phyloP scores from a whole-genome alignment of 1,140 invertebrate genomes.

The Portunus trituberculatus region DNA sequence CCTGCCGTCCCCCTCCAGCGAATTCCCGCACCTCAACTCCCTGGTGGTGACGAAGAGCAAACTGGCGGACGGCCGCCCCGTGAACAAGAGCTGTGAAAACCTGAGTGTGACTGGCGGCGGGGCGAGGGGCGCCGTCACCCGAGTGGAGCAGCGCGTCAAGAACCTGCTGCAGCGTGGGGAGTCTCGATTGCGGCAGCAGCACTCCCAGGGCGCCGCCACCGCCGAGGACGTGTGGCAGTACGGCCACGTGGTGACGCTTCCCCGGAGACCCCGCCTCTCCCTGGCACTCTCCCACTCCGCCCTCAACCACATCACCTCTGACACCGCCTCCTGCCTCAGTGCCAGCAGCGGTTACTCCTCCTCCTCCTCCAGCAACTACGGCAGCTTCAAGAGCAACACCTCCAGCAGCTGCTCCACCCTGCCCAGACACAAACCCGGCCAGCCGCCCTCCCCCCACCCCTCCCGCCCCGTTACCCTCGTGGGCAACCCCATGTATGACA shows the following conservation, averaged over 20 bases:
- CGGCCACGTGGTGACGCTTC: conserved; percentile 65
- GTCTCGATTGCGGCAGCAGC: conserved; percentile 20
- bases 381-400: conserved; percentile 70
- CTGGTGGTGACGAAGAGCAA: conserved; percentile 56
- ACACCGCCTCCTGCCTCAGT: conserved; percentile 63
- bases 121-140: conserved; percentile 27
- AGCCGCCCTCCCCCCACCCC: background rate
- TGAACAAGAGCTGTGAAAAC: conserved; percentile 69
- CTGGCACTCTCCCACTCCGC: conserved; percentile 58
- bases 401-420: conserved; percentile 66
- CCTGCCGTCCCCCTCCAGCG: conserved; percentile 43
- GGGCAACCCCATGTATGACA: conserved; percentile 69
- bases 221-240: conserved; percentile 66
- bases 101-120: conserved; percentile 29
- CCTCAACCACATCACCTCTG: conserved; percentile 42
- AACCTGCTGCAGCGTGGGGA: conserved; percentile 58
- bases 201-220: background rate
- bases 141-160: conserved; percentile 66
- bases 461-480: conserved; percentile 51
- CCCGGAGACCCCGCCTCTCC: conserved; percentile 52
- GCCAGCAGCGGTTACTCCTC: conserved; percentile 69
- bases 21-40: conserved; percentile 70
- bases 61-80: conserved; percentile 17
- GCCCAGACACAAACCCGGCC: conserved; percentile 26
- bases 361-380: conserved; percentile 68